Conservation (phyloP, 2,113 vertebrate species). For the Ictidomys tridecemlineatus region DNA sequence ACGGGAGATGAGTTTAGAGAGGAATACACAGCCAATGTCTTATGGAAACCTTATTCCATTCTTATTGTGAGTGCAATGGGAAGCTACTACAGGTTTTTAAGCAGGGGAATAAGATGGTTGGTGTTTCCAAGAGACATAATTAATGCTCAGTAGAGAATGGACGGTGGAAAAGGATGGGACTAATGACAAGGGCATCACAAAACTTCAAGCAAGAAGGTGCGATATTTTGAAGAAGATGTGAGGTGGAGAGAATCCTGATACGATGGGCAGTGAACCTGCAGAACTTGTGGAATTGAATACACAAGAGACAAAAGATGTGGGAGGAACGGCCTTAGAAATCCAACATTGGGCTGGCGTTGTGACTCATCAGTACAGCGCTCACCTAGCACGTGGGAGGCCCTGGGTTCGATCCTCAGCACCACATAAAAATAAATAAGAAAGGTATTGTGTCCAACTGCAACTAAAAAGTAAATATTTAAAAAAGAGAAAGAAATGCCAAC, state of each 20-base stretch:
- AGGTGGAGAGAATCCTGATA: neutral
- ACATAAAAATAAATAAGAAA: too few species aligned
- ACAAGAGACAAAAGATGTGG: fast-evolving
- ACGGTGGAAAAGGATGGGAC: neutral
- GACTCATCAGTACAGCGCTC: too few species aligned
- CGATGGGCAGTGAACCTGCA: neutral
- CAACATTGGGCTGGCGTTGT: too few species aligned
- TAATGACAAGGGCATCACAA: neutral
- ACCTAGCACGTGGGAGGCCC: too few species aligned
- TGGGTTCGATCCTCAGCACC: too few species aligned
- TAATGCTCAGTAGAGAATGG: neutral
- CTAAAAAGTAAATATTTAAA: too few species aligned
- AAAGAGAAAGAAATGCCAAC: too few species aligned
- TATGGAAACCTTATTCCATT: neutral
- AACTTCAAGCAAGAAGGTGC: neutral
- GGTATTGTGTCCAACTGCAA: too few species aligned
- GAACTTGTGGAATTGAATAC: neutral
- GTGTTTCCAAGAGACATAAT: neutral
- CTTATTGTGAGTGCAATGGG: neutral
- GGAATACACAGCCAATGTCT: neutral
- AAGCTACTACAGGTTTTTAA: neutral
- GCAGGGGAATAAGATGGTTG: neutral
- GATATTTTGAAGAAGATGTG: neutral
- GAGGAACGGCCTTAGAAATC: neutral
- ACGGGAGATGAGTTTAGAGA: neutral